Conservation (phyloP, 2,888 invertebrate genomes). For the Cosmia pyralina region DNA sequence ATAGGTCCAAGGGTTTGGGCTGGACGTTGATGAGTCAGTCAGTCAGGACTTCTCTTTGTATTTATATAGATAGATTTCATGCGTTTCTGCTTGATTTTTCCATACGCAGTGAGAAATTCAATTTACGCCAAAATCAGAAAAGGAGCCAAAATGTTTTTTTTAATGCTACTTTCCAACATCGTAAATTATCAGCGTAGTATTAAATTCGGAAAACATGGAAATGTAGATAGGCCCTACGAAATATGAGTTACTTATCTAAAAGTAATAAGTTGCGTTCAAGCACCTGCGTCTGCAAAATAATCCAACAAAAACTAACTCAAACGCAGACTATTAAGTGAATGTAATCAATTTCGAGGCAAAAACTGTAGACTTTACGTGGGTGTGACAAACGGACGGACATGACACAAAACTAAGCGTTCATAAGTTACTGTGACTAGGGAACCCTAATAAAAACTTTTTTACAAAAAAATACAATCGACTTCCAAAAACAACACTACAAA, state of each 20-base stretch:
- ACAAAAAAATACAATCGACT: no score
- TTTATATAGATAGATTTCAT: no score
- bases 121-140: background rate
- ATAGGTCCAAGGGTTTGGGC: no score
- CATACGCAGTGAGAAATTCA: background rate
- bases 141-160: background rate
- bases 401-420: background rate
- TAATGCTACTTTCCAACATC: no score
- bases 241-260: background rate
- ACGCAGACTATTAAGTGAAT: background rate
- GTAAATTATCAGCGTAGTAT: background rate
- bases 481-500: no score
- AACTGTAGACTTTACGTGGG: background rate
- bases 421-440: background rate
- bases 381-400: background rate
- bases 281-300: background rate
- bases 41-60: no score
- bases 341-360: background rate
- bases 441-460: no score
- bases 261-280: background rate
- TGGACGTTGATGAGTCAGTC: no score
- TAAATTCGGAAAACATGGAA: background rate
- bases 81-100: background rate
- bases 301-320: background rate
- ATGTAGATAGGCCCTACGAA: background rate